Evolutionary conservation across 2,113 vertebrate genomes (phyloP).

Genomic region (Climacteris rufus): DNA sequence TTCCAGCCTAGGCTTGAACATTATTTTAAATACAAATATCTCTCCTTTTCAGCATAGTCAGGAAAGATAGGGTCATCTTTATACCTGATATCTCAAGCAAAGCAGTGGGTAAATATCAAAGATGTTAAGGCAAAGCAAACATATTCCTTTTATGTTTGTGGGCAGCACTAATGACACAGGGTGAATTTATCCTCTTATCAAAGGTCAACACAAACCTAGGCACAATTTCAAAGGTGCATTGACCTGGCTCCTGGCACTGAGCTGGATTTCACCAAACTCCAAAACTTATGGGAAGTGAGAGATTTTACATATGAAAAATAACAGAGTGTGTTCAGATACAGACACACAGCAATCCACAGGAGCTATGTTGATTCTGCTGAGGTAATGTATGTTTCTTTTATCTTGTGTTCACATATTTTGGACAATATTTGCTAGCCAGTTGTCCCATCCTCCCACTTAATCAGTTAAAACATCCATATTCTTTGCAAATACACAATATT

Average conservation of each 20-base stretch:
- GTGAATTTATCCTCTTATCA: constrained; percentile 61
- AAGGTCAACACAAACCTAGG: constrained; percentile 51
- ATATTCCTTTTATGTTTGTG: constrained; percentile 56
- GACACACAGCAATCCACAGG: neutral
- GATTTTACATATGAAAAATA: neutral
- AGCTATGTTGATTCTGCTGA: neutral
- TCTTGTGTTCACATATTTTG: neutral
- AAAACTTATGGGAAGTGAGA: neutral
- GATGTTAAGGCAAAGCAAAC: constrained; percentile 48
- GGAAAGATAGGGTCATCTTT: constrained; percentile 56
- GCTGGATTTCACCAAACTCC: neutral
- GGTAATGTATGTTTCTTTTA: neutral
- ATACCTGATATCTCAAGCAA: constrained; percentile 42
- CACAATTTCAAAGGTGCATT: constrained; percentile 58
- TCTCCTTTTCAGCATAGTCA: constrained; percentile 7
- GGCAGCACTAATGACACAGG: constrained; percentile 29
- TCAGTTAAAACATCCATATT: neutral
- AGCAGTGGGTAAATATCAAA: constrained; percentile 52
- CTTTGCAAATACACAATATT: neutral
- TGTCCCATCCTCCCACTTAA: neutral
- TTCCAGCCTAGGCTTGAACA: neutral
- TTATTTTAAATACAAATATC: constrained; percentile 36
- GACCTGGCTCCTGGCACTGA: constrained; percentile 5
- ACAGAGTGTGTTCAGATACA: neutral
- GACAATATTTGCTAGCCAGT: neutral